Percentiles rank a stretch among this genome's conserved stretches.
phyloP scores from a whole-genome alignment of 2,797 vertebrate genomes.

The Oreortyx pictus region DNA sequence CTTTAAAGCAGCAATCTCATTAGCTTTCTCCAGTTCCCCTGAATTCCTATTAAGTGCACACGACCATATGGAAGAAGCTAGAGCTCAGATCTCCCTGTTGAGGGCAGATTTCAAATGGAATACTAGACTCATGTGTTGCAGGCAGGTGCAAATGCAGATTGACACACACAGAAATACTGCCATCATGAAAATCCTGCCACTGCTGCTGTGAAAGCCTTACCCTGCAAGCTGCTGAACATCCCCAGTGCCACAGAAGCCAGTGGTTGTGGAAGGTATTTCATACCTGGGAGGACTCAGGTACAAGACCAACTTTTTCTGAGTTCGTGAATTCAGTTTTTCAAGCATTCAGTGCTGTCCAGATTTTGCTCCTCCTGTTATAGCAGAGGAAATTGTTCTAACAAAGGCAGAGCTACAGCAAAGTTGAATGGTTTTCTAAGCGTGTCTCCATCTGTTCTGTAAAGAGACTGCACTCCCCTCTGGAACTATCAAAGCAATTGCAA shows the following conservation, averaged over 20 bases:
- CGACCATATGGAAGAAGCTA: not conserved
- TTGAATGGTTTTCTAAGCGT: not conserved
- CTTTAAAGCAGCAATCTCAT: constrained; percentile 44
- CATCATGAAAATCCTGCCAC: not conserved
- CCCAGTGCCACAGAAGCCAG: not conserved
- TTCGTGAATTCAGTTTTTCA: not conserved
- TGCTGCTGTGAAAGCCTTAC: not conserved
- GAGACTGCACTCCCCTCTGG: constrained; percentile 15
- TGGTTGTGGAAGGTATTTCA: not conserved
- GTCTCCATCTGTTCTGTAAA: constrained; percentile 55
- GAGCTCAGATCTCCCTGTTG: not conserved
- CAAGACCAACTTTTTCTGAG: not conserved
- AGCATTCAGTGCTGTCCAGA: not conserved
- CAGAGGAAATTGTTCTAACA: not conserved
- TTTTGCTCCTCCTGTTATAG: not conserved
- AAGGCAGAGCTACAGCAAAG: not conserved
- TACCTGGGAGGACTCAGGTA: not conserved
- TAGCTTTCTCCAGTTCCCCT: not conserved
- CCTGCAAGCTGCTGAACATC: not conserved
- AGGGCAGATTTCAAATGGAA: not conserved
- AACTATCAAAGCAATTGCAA: not conserved
- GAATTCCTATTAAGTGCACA: not conserved
- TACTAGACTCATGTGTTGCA: constrained; percentile 17
- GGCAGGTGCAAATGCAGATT: not conserved
- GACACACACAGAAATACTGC: not conserved